Conservation (phyloP, 2,113 vertebrate genomes). For the Podarcis muralis region DNA sequence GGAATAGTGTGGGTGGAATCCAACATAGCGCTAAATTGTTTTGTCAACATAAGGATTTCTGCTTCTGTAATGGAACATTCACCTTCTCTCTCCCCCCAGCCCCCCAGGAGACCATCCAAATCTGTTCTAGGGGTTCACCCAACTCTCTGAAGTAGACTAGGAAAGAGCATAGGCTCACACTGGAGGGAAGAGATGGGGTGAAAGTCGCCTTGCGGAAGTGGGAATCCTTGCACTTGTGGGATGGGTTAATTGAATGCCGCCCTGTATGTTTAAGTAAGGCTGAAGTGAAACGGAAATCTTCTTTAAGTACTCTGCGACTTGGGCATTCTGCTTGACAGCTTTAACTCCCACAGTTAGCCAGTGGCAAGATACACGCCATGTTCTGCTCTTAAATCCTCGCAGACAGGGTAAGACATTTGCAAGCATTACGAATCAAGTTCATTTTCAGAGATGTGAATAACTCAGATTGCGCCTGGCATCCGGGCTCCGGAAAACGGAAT, state of each 20-base stretch:
- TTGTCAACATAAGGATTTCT: too few relatives aligned
- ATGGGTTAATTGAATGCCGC: too few relatives aligned
- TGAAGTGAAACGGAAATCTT: conserved; percentile 1
- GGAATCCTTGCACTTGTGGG: too few relatives aligned
- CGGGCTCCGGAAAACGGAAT: background rate
- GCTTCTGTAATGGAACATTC: too few relatives aligned
- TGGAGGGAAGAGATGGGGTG: too few relatives aligned
- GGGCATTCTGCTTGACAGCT: fast-evolving
- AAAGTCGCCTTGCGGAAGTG: too few relatives aligned
- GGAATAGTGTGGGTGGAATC: background rate
- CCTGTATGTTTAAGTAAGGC: background rate
- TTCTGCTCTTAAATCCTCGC: conserved; percentile 21
- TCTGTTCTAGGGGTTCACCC: too few relatives aligned
- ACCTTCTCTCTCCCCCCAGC: too few relatives aligned
- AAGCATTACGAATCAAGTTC: background rate
- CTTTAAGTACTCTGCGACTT: background rate
- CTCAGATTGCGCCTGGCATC: background rate
- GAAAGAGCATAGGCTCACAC: too few relatives aligned
- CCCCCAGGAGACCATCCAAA: too few relatives aligned
- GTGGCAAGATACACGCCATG: background rate
- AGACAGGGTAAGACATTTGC: conserved; percentile 20
- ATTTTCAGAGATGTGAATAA: background rate
- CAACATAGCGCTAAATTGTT: too few relatives aligned
- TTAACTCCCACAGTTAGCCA: background rate
- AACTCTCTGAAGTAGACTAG: too few relatives aligned